Percentiles rank a stretch among this genome's conserved stretches.
phyloP scores from a whole-genome alignment of 2,797 vertebrate genomes.

The Hemitrygon akajei region DNA sequence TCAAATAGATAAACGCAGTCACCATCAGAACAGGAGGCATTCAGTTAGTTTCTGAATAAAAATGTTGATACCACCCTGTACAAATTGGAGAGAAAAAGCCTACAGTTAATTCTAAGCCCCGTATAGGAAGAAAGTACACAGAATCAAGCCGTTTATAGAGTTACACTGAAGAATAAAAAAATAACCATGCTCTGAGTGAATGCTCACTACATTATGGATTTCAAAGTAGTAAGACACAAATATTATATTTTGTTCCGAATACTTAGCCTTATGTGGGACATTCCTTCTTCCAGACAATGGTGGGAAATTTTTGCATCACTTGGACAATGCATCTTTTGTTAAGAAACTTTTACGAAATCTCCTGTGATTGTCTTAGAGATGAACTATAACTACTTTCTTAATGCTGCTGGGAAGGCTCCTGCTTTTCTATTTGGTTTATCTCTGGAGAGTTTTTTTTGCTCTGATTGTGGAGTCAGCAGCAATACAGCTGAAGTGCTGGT shows the following conservation, averaged over 20 bases:
- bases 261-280: background rate
- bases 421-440: conserved; percentile 25
- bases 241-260: conserved; percentile 15
- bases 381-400: conserved; percentile 12
- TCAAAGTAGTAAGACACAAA: background rate
- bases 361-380: conserved; percentile 25
- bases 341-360: conserved; percentile 19
- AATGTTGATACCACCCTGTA: background rate
- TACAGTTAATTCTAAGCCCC: background rate
- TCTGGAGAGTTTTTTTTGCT: conserved; percentile 32
- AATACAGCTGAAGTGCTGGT: conserved; percentile 8
- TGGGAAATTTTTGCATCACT: conserved; percentile 29
- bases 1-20: conserved; percentile 9
- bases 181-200: conserved; percentile 10
- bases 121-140: background rate
- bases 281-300: conserved; percentile 33
- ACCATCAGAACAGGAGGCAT: background rate
- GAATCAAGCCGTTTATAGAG: background rate
- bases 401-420: background rate
- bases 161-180: conserved; percentile 1
- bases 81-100: background rate
- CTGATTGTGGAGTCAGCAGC: conserved; percentile 33
- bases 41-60: background rate
- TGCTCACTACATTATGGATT: conserved; percentile 26
- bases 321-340: conserved; percentile 33